Base-by-base conservation (phyloP, 1,140 invertebrate species). In the Doryteuthis pealeii region DNA sequence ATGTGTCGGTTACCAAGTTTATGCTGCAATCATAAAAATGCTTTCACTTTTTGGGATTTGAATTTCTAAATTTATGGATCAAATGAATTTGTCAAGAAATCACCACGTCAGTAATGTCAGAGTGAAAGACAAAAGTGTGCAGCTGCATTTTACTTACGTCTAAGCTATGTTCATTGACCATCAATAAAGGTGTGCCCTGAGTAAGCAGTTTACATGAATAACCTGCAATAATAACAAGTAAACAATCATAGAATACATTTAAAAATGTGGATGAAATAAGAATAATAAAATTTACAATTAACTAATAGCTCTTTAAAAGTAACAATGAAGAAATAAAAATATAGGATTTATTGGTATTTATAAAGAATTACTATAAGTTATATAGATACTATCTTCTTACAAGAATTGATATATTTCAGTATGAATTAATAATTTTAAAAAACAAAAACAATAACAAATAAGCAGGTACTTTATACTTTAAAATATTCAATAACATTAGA, bases 121-220 rank as follows among this genome's bases (percentile, higher is more conserved):
- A 40, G 35, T 40, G 35, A 40, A 40, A 40, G 35, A 40, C 35
- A 40, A 40, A 40, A 40, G 35, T 10, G 35, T 40, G 35, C 10
- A 10, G 10, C 35, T 5, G 35, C 10, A 8, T 26, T 43, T 30
- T 73, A 91, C 92, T 91, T 89, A 95, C 94, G 90, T 99, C 96
- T 69, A 98, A 89, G 78, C 94, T 95, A 80, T 92, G 91, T 90
- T 98, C 96, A 89, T 99, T 98, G 33, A 99, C 91, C 72, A 98
- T 92, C 74, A 99, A 90, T 33, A 99, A 90, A 80, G 94, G 93
- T 92, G 96, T 98, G 78, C 91, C 90, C 84, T 94, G 92, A 71
- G 91, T 92, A 68, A 99, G 92, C 45, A 99, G 91, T 80, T 91
- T 92, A 83, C 96, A 97, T 6, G 97, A 98, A 87, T 99, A 96